Percentiles rank a stretch among this genome's conserved stretches.
Conservation (phyloP, 1,140 invertebrate species). For the Bombyx mori region ASM3026992v2 NC_085115.1:6970501-6971000, state of each 20-base stretch:
- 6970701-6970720: constrained; percentile 51
- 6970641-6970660: constrained; percentile 43
- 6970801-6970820: constrained; percentile 6
- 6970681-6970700: constrained; percentile 54
- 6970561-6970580: constrained; percentile 1
- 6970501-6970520: constrained; percentile 50
- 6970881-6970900: too few species aligned
- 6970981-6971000: too few species aligned
- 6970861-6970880: too few species aligned
- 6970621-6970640: constrained; percentile 48
- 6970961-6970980: too few species aligned
- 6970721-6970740: constrained; percentile 61
- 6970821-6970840: too few species aligned
- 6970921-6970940: too few species aligned
- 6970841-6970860: too few species aligned
- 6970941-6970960: too few species aligned
- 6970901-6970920: too few species aligned
- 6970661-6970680: constrained; percentile 47
- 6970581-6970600: constrained; percentile 34
- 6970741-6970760: constrained; percentile 37
- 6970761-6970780: constrained; percentile 34
- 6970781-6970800: constrained; percentile 42
- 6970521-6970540: not conserved
- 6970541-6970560: not conserved
- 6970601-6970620: constrained; percentile 49